These are phyloP conservation scores for Aphodius sticticus DNA, from an alignment of 2,888 invertebrate genomes.

Conservation along the genomic window DNA sequence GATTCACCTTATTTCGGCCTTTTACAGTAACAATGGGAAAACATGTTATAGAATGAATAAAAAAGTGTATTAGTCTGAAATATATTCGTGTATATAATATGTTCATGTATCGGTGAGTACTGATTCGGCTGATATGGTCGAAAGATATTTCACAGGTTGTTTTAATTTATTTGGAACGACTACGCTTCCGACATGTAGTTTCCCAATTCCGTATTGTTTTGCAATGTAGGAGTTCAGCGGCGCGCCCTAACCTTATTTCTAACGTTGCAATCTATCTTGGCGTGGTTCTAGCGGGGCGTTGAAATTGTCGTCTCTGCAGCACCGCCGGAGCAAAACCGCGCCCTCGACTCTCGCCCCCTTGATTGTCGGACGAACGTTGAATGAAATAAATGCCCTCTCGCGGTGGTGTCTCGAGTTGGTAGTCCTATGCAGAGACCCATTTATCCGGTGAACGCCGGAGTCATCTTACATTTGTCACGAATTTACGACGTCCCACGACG, in stretches of 20 bases:
- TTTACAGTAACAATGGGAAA: too few relatives aligned
- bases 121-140: too few relatives aligned
- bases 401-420: background rate
- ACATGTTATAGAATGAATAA: too few relatives aligned
- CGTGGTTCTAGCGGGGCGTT: background rate
- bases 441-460: background rate
- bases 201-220: background rate
- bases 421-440: background rate
- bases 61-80: too few relatives aligned
- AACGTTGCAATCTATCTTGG: background rate
- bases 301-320: background rate
- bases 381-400: background rate
- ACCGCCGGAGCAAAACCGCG: background rate
- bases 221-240: background rate
- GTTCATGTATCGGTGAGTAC: too few relatives aligned
- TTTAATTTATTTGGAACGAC: too few relatives aligned
- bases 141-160: too few relatives aligned
- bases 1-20: too few relatives aligned
- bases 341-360: background rate
- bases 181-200: too few relatives aligned
- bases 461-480: background rate
- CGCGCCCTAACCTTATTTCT: background rate
- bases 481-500: background rate
- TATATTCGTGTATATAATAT: too few relatives aligned
- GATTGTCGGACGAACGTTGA: background rate